A percentile compares a stretch with the other conserved stretches of the same genome.
Evolutionary conservation across 2,113 vertebrate species (phyloP).

Genomic region (Aramus guarauna): DNA sequence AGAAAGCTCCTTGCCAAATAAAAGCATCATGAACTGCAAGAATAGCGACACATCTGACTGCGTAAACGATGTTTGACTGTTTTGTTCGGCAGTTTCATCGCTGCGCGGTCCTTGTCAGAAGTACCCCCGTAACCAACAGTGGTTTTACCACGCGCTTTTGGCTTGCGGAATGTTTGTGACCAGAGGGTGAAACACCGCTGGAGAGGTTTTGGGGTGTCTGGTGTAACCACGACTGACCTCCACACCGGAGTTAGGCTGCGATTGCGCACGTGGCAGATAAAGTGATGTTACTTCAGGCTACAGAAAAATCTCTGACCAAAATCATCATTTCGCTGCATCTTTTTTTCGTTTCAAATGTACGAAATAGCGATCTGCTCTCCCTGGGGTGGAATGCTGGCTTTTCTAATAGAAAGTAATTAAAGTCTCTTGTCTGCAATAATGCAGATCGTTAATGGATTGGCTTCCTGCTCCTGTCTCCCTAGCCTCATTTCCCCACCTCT

Average conservation of each 20-base stretch:
- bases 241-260: neutral
- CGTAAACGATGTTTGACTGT: neutral
- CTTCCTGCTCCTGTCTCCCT: slow-evolving; percentile 48
- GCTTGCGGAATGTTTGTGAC: neutral
- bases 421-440: slow-evolving; percentile 33
- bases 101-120: neutral
- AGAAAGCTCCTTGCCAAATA: neutral
- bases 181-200: neutral
- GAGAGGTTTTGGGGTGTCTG: neutral
- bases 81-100: neutral
- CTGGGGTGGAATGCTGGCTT: neutral
- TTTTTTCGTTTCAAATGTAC: neutral
- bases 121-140: neutral
- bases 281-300: neutral
- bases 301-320: neutral
- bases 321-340: neutral
- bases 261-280: neutral
- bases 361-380: neutral
- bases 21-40: neutral
- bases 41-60: neutral
- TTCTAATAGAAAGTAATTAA: slow-evolving; percentile 62
- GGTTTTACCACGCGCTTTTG: neutral
- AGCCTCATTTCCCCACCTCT: slow-evolving; percentile 42
- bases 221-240: neutral
- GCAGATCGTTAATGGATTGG: slow-evolving; percentile 32